Evolutionary conservation across 92 coral and sea anemone genomes (phyloP).

Genomic region (Epizoanthus stellaris): DNA sequence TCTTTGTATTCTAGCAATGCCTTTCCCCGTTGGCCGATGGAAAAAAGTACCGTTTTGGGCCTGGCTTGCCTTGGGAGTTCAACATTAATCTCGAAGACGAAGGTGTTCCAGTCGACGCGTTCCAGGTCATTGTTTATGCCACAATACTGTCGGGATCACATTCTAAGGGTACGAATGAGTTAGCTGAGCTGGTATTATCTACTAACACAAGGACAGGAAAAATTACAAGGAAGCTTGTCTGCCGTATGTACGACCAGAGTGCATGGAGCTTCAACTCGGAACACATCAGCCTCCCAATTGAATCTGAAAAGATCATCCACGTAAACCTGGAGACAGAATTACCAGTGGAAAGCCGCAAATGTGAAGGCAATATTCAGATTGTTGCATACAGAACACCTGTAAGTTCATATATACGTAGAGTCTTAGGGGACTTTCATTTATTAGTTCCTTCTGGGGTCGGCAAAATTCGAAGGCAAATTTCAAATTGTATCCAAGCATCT

Average conservation of each 20-base stretch:
- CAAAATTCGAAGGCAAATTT: background rate
- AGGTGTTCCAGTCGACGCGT: background rate
- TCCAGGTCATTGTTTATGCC: too few species aligned
- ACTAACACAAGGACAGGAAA: too few species aligned
- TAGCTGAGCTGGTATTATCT: too few species aligned
- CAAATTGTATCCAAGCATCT: background rate
- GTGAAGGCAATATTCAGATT: background rate
- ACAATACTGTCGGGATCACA: too few species aligned
- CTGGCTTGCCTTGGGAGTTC: background rate
- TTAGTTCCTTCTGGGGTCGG: background rate
- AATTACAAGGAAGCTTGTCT: too few species aligned
- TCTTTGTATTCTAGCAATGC: background rate
- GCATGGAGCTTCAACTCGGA: too few species aligned
- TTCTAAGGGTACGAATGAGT: too few species aligned
- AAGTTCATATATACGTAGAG: background rate
- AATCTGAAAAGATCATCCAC: too few species aligned
- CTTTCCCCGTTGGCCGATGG: background rate
- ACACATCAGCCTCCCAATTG: too few species aligned
- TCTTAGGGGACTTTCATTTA: background rate
- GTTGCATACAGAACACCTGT: background rate
- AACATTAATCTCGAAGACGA: background rate
- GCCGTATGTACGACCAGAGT: too few species aligned
- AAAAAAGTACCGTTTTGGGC: background rate
- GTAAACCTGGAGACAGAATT: too few species aligned
- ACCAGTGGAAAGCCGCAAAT: background rate